Conservation (phyloP, 2,797 vertebrate species). For the Rhabdophis nuchalis region DNA sequence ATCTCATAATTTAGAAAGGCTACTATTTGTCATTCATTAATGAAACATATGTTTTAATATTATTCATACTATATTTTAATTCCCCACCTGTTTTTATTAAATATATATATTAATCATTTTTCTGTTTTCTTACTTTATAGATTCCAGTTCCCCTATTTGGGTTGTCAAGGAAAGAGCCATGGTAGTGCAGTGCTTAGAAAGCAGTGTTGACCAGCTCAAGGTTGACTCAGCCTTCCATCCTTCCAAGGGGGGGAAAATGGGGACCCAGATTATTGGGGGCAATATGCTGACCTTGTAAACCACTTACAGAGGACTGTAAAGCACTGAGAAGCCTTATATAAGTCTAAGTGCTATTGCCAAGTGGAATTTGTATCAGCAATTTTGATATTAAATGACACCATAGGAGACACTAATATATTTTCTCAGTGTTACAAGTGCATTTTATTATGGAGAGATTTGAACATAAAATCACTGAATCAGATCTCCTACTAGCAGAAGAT, state of each 20-base stretch:
- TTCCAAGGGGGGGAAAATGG: neutral
- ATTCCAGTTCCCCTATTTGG: neutral
- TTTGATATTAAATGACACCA: neutral
- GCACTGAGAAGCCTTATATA: neutral
- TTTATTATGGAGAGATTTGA: neutral
- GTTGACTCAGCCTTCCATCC: neutral
- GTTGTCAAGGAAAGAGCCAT: neutral
- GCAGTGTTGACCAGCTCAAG: neutral
- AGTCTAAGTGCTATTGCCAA: neutral
- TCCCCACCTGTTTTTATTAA: neutral
- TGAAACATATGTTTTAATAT: neutral
- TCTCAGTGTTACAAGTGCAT: neutral
- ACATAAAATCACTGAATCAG: neutral
- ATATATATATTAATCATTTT: neutral
- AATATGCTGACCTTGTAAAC: neutral
- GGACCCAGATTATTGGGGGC: neutral
- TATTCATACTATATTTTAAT: neutral
- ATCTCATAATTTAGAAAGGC: neutral
- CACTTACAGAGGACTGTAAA: neutral
- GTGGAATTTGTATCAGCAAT: neutral
- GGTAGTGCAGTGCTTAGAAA: neutral
- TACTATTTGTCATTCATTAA: neutral
- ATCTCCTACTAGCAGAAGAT: neutral
- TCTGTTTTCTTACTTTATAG: neutral
- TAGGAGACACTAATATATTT: neutral